Conservation (phyloP, 2,113 vertebrate species). For the Boleophthalmus pectinirostris region DNA sequence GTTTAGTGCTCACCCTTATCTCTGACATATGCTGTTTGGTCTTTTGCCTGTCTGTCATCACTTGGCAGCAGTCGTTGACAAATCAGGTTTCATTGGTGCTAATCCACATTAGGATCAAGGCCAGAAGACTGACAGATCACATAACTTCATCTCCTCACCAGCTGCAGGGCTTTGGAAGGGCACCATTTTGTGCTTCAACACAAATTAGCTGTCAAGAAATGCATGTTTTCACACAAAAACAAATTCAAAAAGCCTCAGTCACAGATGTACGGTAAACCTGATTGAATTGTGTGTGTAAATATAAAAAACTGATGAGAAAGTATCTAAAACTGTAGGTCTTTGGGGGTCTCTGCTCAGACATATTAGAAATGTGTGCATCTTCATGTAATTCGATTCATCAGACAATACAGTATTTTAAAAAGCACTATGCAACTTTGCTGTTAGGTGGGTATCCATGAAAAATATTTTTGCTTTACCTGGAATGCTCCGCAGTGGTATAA, state of each 20-base stretch:
- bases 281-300: background rate
- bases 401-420: too few species aligned
- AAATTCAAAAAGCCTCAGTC: background rate
- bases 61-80: slow-evolving; percentile 20
- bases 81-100: slow-evolving; percentile 27
- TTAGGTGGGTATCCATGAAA: too few species aligned
- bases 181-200: slow-evolving; percentile 7
- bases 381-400: background rate
- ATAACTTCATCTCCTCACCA: slow-evolving; percentile 12
- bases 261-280: background rate
- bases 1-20: background rate
- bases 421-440: too few species aligned
- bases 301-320: too few species aligned
- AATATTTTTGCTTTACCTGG: too few species aligned
- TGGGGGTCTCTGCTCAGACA: background rate
- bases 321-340: too few species aligned
- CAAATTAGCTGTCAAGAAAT: slow-evolving; percentile 37
- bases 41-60: slow-evolving; percentile 11
- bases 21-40: slow-evolving; percentile 1
- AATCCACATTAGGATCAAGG: slow-evolving; percentile 28
- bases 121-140: slow-evolving; percentile 28
- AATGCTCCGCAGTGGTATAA: too few species aligned
- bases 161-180: slow-evolving; percentile 11
- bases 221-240: slow-evolving; percentile 4
- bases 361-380: background rate